Evolutionary conservation across 1,140 invertebrate species (phyloP).

Genomic region (Argopecten irradians): DNA sequence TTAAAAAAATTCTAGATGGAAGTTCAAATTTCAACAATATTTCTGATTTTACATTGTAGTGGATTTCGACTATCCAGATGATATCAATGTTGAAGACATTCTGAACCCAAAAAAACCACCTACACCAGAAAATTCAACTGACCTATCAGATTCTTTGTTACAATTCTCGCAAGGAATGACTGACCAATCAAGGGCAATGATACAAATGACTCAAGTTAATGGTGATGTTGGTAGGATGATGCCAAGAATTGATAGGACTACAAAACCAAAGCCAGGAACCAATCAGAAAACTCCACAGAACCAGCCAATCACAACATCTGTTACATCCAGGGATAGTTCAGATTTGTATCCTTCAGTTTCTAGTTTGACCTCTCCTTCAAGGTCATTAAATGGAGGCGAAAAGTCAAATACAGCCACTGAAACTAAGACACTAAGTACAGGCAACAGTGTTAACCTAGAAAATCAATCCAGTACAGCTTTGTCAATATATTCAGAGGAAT

Average conservation of each 20-base stretch:
- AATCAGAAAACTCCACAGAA: constrained; percentile 29
- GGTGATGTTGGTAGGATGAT: constrained; percentile 27
- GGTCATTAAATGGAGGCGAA: constrained; percentile 6
- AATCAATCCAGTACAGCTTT: neutral
- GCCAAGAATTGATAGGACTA: constrained; percentile 63
- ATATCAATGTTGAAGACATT: constrained; percentile 73
- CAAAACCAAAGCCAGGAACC: constrained; percentile 58
- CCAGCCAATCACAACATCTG: constrained; percentile 29
- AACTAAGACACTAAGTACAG: neutral
- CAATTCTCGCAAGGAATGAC: constrained; percentile 20
- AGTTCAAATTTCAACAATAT: neutral
- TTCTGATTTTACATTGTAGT: constrained; percentile 60
- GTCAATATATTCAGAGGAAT: constrained; percentile 24
- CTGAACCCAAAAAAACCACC: constrained; percentile 35
- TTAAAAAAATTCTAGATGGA: too few species aligned
- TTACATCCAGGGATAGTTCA: neutral
- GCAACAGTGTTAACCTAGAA: constrained; percentile 20
- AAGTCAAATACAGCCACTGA: neutral
- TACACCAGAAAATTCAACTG: constrained; percentile 34
- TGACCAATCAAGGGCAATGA: constrained; percentile 35
- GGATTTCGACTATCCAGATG: constrained; percentile 76
- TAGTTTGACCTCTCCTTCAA: constrained; percentile 38
- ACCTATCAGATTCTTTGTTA: constrained; percentile 39
- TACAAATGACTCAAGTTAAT: constrained; percentile 17
- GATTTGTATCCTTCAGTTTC: constrained; percentile 30